Base-by-base conservation (phyloP, 1,140 invertebrate species). In the Drosophila santomea region DNA sequence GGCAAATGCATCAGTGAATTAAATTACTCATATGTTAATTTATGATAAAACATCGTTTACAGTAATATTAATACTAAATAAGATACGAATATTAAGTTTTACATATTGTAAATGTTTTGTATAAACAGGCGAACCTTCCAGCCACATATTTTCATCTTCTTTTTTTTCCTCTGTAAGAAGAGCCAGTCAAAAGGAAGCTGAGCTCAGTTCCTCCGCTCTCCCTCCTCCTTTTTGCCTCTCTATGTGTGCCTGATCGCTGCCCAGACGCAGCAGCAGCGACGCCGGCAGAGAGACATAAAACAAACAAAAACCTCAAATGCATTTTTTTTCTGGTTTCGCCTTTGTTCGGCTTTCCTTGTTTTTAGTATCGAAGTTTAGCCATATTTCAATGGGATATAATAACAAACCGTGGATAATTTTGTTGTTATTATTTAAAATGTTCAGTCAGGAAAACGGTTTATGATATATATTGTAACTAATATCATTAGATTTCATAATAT, bases 251-350 rank as follows among this genome's bases (percentile, higher is more conserved):
- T 77, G 74, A 77, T 76, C 73, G 55, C 66, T 51, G 50, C 45
- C 73, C 73, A 75, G 73, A 76, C 73, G 55, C 72, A 48, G 73
- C 73, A 66, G 61, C 62, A 68, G 64, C 64, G 47, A 38, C 38
- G 61, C 23, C 28, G 32, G 15, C 50, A 52, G 50, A 47, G 32
- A 15, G 54, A 47, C 58, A 50, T 25, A 39, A 64, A 55, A 71
- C 61, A 64, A 51, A 55, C 50, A 71, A 47, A 71, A 56, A 17
- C 56, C 52, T 48, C 41, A 44, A 23, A 56, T 71, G 63, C 50
- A 47, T 71, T 71, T 35, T 71, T 71, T 71, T 17, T 47, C n/a
- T 48, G 20, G n/a, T 71, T 69, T 71, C 35, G 17, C 38, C n/a
- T 67, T 67, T 43, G 44, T 50, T 25, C 28, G 25, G 36, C 25